These are phyloP conservation scores for Danio rerio DNA, from an alignment of 2,113 vertebrate species.

Conservation along the genomic window DNA sequence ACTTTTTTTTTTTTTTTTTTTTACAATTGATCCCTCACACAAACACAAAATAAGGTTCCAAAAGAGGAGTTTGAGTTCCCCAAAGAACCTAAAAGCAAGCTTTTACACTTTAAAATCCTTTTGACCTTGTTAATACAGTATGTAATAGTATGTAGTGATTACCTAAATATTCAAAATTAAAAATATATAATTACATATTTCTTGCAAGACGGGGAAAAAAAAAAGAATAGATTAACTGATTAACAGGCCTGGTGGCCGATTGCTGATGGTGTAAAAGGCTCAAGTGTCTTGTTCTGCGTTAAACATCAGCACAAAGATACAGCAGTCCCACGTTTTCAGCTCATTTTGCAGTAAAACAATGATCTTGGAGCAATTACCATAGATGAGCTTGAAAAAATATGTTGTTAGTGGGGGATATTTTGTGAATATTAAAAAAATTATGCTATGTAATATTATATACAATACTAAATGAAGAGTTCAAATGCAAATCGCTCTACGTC, in stretches of 20 bases:
- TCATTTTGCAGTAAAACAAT: background rate
- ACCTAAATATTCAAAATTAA: background rate
- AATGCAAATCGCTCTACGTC: too few relatives aligned
- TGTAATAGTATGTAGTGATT: too few relatives aligned
- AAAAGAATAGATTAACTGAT: slow-evolving; percentile 78
- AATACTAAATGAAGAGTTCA: too few relatives aligned
- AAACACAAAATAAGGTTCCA: too few relatives aligned
- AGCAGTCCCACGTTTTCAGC: slow-evolving; percentile 39
- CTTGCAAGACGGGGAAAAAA: slow-evolving; percentile 60
- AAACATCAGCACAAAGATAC: slow-evolving; percentile 61
- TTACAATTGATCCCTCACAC: too few relatives aligned
- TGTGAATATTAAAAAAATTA: too few relatives aligned
- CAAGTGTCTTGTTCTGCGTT: slow-evolving; percentile 61
- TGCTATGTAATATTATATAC: too few relatives aligned
- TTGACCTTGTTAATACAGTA: too few relatives aligned
- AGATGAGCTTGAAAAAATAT: background rate
- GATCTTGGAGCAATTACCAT: background rate
- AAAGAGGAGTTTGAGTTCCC: too few relatives aligned
- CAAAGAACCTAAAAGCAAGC: too few relatives aligned
- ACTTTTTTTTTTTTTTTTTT: too few relatives aligned
- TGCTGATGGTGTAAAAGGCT: slow-evolving; percentile 69
- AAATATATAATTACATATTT: slow-evolving; percentile 66
- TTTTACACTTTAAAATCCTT: too few relatives aligned
- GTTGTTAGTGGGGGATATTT: background rate
- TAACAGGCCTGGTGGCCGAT: slow-evolving; percentile 75